Percentiles rank a stretch among this genome's conserved stretches.
Conservation (phyloP, 2,888 invertebrate species). For the Lasius platythorax region DNA sequence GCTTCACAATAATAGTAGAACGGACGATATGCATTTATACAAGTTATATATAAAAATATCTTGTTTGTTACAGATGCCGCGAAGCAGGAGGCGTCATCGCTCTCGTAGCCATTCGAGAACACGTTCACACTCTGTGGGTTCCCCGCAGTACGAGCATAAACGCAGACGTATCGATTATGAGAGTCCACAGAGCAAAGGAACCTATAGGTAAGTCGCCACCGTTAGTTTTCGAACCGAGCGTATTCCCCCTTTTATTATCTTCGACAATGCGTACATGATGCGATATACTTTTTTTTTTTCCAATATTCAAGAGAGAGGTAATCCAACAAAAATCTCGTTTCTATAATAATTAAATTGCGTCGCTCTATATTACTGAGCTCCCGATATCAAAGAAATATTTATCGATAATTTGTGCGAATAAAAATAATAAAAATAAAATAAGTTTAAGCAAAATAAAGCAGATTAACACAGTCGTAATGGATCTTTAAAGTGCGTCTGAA, state of each 20-base stretch:
- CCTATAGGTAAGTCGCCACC: slow-evolving; percentile 88
- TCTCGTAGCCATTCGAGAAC: slow-evolving; percentile 89
- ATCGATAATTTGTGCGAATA: background rate
- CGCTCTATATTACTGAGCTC: background rate
- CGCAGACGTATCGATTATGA: slow-evolving; percentile 91
- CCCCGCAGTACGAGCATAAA: slow-evolving; percentile 89
- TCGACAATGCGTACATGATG: background rate
- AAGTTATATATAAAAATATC: slow-evolving; percentile 1
- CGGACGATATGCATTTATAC: background rate
- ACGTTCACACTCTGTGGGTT: slow-evolving; percentile 84
- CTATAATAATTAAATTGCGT: background rate
- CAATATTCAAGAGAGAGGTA: background rate
- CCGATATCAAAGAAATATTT: background rate
- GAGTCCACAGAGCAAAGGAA: slow-evolving; percentile 87
- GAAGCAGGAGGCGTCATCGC: slow-evolving; percentile 93
- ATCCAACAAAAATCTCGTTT: background rate
- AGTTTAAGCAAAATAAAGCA: background rate
- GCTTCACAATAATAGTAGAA: background rate
- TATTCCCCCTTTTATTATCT: background rate
- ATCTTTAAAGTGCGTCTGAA: background rate
- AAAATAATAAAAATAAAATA: background rate
- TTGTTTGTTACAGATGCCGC: slow-evolving; percentile 90
- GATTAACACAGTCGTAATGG: background rate
- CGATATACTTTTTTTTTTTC: background rate
- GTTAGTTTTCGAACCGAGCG: slow-evolving; percentile 6